Evolutionary conservation across 2,888 invertebrate genomes (phyloP).

Genomic region (Linnaemya vulpina): DNA sequence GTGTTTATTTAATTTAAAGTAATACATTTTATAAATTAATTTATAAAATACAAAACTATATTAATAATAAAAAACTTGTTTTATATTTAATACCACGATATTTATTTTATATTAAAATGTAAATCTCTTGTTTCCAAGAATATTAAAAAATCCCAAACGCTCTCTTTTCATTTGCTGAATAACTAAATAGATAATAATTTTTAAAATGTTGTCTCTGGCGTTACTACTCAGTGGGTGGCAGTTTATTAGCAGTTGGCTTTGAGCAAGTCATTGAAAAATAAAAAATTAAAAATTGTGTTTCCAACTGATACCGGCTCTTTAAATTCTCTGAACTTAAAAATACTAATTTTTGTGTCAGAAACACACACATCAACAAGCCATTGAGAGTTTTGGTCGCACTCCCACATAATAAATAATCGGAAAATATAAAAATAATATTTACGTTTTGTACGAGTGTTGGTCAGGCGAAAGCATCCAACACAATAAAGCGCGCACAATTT

Average conservation of each 20-base stretch:
- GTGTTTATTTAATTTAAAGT: too few relatives aligned
- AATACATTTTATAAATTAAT: too few relatives aligned
- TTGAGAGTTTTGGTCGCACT: too few relatives aligned
- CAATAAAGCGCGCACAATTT: background rate
- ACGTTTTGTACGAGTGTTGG: background rate
- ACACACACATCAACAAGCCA: background rate
- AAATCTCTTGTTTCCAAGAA: too few relatives aligned
- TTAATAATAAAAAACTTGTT: too few relatives aligned
- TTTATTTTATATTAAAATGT: too few relatives aligned
- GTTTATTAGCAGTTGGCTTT: background rate
- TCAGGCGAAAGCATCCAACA: background rate
- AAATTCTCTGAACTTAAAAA: background rate
- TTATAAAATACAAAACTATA: too few relatives aligned
- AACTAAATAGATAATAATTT: background rate
- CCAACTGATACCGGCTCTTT: background rate
- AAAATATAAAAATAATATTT: background rate
- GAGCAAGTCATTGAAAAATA: background rate
- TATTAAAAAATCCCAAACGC: too few relatives aligned
- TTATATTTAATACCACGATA: too few relatives aligned
- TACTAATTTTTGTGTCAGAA: slow-evolving; percentile 6
- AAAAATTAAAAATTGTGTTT: background rate
- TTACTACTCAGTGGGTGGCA: background rate
- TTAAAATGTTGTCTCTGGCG: background rate
- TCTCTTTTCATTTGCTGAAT: background rate
- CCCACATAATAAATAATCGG: background rate